Base-by-base conservation (phyloP, 2,113 vertebrate genomes). In the Passer domesticus region DNA sequence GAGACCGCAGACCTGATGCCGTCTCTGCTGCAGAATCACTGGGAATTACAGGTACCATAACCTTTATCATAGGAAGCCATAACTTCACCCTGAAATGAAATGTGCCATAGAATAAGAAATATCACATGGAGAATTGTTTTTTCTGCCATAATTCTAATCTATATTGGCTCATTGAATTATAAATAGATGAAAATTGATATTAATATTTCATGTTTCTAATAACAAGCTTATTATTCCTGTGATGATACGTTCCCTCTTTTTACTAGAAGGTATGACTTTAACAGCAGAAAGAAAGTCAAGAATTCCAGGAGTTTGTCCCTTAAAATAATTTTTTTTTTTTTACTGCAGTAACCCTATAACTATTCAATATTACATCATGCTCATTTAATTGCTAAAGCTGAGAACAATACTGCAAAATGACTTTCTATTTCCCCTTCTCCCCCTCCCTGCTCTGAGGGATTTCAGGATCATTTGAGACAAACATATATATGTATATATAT, bases 341-440 rank as follows among this genome's bases (percentile, higher is more conserved):
- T 43, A 58, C 27, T 76, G 25, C 25, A 79, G 23, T 53, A 95
- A 50, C n/a, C 10, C 18, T 72, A 14, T 44, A 89, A 91, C 15
- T 78, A 50, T 72, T 78, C 64, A 92, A 30, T 68, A 68, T 76
- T 50, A 87, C n/a, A 39, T 87, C 87, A 82, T 17, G 13, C 11
- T 94, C 15, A 82, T 92, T 94, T 92, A 14, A 50, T 64, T 91
- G 50, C 66, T 87, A 68, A 94, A 95, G 12, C 62, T 73, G n/a
- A 82, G 66, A 92, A 79, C 22, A 78, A 49, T 69, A 58, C 21
- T 85, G 43, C 43, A 79, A 33, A 44, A 64, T 46, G 28, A 79
- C 27, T 89, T 94, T 64, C 37, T 81, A 7, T 41, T 70, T n/a
- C 16, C 17, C 33, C n/a, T 59, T 37, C 41, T 17, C 9, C 7